These are phyloP conservation scores for Tarsius wallacei DNA, from an alignment of 2,797 vertebrate genomes.

Conservation along the genomic window DNA sequence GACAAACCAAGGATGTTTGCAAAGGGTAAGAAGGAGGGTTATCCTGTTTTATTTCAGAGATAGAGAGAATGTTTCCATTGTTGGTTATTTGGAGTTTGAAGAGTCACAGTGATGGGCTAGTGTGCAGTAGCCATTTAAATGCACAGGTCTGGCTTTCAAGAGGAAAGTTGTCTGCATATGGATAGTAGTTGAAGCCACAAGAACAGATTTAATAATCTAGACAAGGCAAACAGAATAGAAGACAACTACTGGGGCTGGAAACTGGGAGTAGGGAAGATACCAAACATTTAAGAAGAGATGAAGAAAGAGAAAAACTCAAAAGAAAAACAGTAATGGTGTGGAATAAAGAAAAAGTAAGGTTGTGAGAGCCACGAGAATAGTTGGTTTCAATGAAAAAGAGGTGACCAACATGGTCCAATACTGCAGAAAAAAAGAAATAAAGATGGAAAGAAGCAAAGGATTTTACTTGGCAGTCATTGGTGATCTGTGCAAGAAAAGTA, in stretches of 20 bases:
- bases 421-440: background rate
- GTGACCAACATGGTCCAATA: background rate
- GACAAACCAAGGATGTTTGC: background rate
- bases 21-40: background rate
- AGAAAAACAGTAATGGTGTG: background rate
- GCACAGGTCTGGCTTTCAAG: background rate
- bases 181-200: background rate
- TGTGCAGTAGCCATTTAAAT: background rate
- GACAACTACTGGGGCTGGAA: background rate
- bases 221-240: background rate
- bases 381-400: background rate
- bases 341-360: background rate
- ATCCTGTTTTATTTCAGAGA: slow-evolving; percentile 35
- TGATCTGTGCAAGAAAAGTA: background rate
- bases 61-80: background rate
- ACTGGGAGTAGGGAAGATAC: background rate
- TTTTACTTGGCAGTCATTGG: background rate
- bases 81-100: slow-evolving; percentile 30
- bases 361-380: background rate
- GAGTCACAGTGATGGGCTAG: background rate
- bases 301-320: background rate
- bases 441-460: background rate
- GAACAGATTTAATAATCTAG: slow-evolving; percentile 28
- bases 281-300: background rate
- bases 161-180: background rate